Percentiles rank a stretch among this genome's conserved stretches.
Evolutionary conservation across 2,797 vertebrate genomes (phyloP).

Genomic region (Diglossa cyanea): DNA sequence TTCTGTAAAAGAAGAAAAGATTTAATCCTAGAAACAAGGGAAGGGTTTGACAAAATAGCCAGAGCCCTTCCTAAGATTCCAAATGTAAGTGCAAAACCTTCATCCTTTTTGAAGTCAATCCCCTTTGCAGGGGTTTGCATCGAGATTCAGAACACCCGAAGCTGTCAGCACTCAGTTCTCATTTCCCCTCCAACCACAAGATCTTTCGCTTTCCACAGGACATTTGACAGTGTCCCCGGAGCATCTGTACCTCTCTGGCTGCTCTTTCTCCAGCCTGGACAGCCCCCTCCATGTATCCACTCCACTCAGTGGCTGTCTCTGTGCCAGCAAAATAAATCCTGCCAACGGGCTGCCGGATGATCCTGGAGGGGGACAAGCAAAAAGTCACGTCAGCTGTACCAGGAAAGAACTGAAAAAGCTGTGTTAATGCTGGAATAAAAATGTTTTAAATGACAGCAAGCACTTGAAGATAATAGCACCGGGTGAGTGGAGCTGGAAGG

Average conservation of each 20-base stretch:
- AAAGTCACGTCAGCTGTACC: not conserved
- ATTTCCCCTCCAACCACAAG: not conserved
- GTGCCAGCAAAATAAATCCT: slow-evolving; percentile 93
- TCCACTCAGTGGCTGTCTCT: slow-evolving; percentile 95
- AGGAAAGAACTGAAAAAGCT: not conserved
- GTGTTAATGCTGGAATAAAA: not conserved
- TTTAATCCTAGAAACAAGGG: not conserved
- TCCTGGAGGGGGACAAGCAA: slow-evolving; percentile 70
- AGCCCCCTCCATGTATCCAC: slow-evolving; percentile 97
- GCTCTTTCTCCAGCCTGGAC: slow-evolving; percentile 95
- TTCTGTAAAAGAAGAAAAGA: not conserved
- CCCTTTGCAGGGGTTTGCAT: not conserved
- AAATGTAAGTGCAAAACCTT: not conserved
- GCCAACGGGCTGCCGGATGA: slow-evolving; percentile 87
- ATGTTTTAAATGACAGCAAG: not conserved
- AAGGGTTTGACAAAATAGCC: not conserved
- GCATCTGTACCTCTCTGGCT: slow-evolving; percentile 85
- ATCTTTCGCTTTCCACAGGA: not conserved
- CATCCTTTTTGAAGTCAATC: not conserved
- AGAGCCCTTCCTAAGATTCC: not conserved
- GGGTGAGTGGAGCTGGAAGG: not conserved
- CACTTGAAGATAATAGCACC: not conserved
- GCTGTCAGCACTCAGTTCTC: not conserved
- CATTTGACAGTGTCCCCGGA: not conserved
- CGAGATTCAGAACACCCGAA: not conserved